Evolutionary conservation across 2,888 invertebrate genomes (phyloP).

Genomic region (Conistra vaccinii): DNA sequence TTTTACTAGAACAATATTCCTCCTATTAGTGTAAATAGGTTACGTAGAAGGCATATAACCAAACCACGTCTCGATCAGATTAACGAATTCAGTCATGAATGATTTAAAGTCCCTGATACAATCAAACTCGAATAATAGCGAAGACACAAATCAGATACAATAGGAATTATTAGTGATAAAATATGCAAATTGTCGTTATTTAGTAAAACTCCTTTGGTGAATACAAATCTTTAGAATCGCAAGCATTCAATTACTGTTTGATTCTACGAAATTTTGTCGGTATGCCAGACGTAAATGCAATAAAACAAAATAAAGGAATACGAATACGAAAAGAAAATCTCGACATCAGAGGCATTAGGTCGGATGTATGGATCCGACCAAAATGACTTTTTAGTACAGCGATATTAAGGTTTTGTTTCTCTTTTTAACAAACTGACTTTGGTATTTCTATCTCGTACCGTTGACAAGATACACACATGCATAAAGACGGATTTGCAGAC

Average conservation of each 20-base stretch:
- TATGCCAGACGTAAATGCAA: constrained; percentile 40
- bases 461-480: no score
- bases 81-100: constrained; percentile 33
- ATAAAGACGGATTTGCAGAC: no score
- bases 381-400: no score
- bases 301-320: no score
- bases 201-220: constrained; percentile 28
- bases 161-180: constrained; percentile 37
- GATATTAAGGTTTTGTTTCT: no score
- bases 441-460: no score
- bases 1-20: not conserved
- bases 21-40: constrained; percentile 1
- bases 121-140: constrained; percentile 43
- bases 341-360: no score
- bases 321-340: no score
- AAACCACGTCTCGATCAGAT: constrained; percentile 19
- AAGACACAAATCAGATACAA: constrained; percentile 41
- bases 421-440: no score
- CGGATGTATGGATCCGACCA: no score
- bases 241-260: constrained; percentile 52
- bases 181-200: constrained; percentile 45
- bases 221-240: constrained; percentile 28
- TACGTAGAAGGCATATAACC: constrained; percentile 5
- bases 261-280: constrained; percentile 39
- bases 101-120: constrained; percentile 47